A percentile compares a stretch with the other conserved stretches of the same genome.
These are phyloP conservation scores for Myzus persicae DNA, from an alignment of 1,140 invertebrate species.

Conservation along the genomic window DNA sequence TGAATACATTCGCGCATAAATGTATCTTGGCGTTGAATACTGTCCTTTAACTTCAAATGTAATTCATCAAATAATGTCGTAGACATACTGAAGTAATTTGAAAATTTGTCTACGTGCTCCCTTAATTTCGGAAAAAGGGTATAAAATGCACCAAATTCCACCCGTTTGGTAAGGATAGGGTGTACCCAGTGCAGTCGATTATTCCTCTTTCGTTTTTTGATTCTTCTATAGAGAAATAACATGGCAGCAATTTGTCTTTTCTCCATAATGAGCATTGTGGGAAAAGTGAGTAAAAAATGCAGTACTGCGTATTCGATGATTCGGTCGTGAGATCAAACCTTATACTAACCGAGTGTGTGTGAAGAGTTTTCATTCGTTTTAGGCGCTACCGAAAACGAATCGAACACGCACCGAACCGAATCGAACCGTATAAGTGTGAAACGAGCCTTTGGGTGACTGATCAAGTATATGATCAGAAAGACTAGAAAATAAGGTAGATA, in stretches of 20 bases:
- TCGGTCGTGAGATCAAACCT: conserved; percentile 23
- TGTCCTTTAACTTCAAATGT: not conserved
- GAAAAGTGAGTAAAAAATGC: not conserved
- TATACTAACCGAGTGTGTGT: conserved; percentile 17
- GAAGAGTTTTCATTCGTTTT: conserved; percentile 16
- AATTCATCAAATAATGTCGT: conserved; percentile 38
- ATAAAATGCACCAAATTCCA: conserved; percentile 34
- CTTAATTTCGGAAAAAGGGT: not conserved
- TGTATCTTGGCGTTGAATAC: conserved; percentile 25
- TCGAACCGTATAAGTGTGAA: conserved; percentile 18
- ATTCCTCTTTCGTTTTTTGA: conserved; percentile 3
- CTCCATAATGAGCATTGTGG: too few species aligned
- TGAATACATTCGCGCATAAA: conserved; percentile 13
- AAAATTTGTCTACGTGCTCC: conserved; percentile 37
- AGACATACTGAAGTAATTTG: conserved; percentile 43
- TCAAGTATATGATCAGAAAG: too few species aligned
- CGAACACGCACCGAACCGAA: not conserved
- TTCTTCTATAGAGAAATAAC: not conserved
- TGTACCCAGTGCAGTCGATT: conserved; percentile 10
- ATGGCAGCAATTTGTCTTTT: too few species aligned
- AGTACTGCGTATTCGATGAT: not conserved
- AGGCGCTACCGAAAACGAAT: not conserved
- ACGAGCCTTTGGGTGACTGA: not conserved
- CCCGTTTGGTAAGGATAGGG: conserved; percentile 11
- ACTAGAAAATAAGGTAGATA: too few species aligned